phyloP scores from a whole-genome alignment of 2,797 vertebrate genomes.

The Etheostoma perlongum region DNA sequence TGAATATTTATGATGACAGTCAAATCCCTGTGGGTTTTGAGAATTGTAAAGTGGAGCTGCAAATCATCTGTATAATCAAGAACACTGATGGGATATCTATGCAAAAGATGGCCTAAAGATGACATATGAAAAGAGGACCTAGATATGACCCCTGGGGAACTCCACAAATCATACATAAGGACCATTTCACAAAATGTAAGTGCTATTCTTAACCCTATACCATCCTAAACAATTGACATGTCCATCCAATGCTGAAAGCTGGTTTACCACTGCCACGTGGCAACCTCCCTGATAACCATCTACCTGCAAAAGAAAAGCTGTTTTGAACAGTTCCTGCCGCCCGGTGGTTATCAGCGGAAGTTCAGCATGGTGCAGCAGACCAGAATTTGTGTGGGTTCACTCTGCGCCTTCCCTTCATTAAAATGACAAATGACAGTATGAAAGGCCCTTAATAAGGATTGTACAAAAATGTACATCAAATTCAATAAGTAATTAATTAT shows the following conservation, averaged over 20 bases:
- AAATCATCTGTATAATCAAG: slow-evolving; percentile 57
- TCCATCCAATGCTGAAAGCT: background rate
- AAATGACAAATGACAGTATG: too few species aligned
- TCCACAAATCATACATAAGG: background rate
- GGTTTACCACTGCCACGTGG: background rate
- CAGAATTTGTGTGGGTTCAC: too few species aligned
- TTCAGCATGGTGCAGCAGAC: too few species aligned
- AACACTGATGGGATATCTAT: slow-evolving; percentile 29
- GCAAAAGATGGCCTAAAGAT: slow-evolving; percentile 26
- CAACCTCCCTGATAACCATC: too few species aligned
- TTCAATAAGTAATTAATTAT: too few species aligned
- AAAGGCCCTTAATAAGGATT: too few species aligned
- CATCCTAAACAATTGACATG: background rate
- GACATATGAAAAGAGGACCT: slow-evolving; percentile 18
- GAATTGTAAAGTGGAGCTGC: slow-evolving; percentile 41
- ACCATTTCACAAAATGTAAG: background rate
- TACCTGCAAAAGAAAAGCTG: too few species aligned
- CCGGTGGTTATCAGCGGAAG: too few species aligned
- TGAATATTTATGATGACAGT: slow-evolving; percentile 40
- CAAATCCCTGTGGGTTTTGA: slow-evolving; percentile 44
- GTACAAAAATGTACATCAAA: too few species aligned
- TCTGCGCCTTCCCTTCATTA: too few species aligned
- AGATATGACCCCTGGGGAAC: slow-evolving; percentile 21
- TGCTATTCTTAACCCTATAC: background rate
- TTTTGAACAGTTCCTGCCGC: too few species aligned